phyloP scores from a whole-genome alignment of 2,888 invertebrate genomes.

The Colletes collaris region DNA sequence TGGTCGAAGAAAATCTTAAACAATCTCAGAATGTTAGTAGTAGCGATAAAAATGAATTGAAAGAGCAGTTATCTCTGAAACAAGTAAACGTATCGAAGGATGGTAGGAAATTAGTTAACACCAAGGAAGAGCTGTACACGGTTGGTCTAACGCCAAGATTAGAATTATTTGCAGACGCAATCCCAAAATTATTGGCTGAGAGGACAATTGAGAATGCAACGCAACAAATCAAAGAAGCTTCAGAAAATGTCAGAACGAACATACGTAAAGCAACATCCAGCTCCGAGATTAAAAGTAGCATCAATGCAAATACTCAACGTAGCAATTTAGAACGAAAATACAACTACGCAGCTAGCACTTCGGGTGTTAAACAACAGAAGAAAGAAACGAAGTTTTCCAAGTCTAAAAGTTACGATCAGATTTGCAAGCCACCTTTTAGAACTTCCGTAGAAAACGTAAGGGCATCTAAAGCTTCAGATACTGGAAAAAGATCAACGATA shows the following conservation, averaged over 20 bases:
- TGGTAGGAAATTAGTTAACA: constrained; percentile 68
- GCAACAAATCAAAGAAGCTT: constrained; percentile 42
- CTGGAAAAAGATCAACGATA: constrained; percentile 56
- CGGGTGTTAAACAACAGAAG: constrained; percentile 59
- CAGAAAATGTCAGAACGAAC: constrained; percentile 19
- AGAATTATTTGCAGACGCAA: constrained; percentile 80
- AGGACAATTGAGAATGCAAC: constrained; percentile 71
- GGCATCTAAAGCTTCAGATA: constrained; percentile 57
- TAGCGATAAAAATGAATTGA: constrained; percentile 49
- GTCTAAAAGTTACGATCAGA: constrained; percentile 79
- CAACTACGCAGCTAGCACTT: constrained; percentile 55
- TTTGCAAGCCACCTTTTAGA: constrained; percentile 70
- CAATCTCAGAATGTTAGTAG: constrained; percentile 20
- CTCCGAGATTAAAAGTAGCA: constrained; percentile 15
- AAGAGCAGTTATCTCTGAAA: constrained; percentile 56
- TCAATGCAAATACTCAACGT: constrained; percentile 9
- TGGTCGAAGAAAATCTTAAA: constrained; percentile 42
- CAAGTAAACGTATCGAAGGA: constrained; percentile 51
- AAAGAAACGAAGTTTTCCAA: constrained; percentile 70
- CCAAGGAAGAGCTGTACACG: constrained; percentile 76
- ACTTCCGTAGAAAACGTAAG: constrained; percentile 70
- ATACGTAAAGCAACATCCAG: constrained; percentile 25
- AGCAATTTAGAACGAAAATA: constrained; percentile 45
- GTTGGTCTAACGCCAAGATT: constrained; percentile 79
- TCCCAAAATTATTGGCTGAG: constrained; percentile 80